These are phyloP conservation scores for Diadromus collaris DNA, from an alignment of 2,888 invertebrate genomes.

Conservation along the genomic window DNA sequence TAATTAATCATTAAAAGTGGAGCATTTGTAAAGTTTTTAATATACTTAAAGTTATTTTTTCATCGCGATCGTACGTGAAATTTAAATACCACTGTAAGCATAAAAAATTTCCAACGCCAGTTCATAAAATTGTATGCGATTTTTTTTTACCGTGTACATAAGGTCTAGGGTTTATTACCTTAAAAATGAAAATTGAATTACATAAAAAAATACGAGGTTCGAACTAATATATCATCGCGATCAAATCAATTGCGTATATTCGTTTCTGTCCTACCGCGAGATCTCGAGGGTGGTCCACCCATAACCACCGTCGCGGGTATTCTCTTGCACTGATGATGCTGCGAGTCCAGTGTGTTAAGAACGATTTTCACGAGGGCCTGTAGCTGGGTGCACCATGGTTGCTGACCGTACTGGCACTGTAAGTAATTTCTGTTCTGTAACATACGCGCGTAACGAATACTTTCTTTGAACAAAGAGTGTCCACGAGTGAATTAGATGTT, in stretches of 20 bases:
- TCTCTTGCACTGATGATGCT: conserved; percentile 94
- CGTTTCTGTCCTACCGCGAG: conserved; percentile 82
- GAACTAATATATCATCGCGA: not conserved
- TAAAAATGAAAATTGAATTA: too few species aligned
- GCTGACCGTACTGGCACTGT: conserved; percentile 89
- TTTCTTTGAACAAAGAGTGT: conserved; percentile 34
- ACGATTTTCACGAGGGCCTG: conserved; percentile 93
- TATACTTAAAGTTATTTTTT: too few species aligned
- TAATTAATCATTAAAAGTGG: too few species aligned
- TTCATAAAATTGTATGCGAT: too few species aligned
- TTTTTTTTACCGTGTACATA: too few species aligned
- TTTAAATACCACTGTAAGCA: too few species aligned
- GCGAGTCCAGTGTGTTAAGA: conserved; percentile 94
- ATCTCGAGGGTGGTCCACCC: conserved; percentile 85
- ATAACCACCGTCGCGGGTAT: conserved; percentile 91
- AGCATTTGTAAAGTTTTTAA: too few species aligned
- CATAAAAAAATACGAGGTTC: too few species aligned
- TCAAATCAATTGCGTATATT: not conserved
- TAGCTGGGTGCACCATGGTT: conserved; percentile 86
- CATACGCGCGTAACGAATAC: conserved; percentile 37
- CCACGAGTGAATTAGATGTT: conserved; percentile 31
- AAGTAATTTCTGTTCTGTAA: conserved; percentile 67
- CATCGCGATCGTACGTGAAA: too few species aligned
- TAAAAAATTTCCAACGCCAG: too few species aligned
- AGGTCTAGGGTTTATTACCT: too few species aligned